phyloP scores from a whole-genome alignment of 2,113 vertebrate species.

The Microtus pennsylvanicus region DNA sequence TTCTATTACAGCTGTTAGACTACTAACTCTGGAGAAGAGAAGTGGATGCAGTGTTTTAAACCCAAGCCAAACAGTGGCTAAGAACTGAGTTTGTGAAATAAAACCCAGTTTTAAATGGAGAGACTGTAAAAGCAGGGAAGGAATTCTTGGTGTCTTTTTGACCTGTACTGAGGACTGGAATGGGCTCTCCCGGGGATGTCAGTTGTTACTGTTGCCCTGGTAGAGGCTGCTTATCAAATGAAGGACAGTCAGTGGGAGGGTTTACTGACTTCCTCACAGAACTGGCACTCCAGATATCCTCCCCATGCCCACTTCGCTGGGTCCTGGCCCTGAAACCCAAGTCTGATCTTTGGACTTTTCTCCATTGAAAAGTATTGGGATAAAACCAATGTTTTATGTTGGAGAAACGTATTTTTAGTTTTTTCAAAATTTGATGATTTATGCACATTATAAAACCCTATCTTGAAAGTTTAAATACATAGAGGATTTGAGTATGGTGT shows the following conservation, averaged over 20 bases:
- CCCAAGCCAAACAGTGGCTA: conserved; percentile 39
- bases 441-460: conserved; percentile 30
- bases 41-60: neutral
- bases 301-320: neutral
- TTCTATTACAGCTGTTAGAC: neutral
- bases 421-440: neutral
- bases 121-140: conserved; percentile 58
- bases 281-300: neutral
- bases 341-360: neutral
- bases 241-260: neutral
- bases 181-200: conserved; percentile 39
- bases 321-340: neutral
- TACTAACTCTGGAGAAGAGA: neutral
- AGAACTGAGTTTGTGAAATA: conserved; percentile 65
- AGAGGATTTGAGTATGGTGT: neutral
- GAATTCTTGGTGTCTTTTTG: conserved; percentile 19
- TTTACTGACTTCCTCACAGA: neutral
- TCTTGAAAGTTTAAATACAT: conserved; percentile 33
- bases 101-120: conserved; percentile 56
- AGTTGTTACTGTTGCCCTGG: conserved; percentile 4
- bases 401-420: neutral
- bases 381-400: neutral
- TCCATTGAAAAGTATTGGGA: neutral
- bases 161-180: neutral
- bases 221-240: neutral